Base-by-base conservation (phyloP, 1,140 invertebrate species). In the Cyclina sinensis region DNA sequence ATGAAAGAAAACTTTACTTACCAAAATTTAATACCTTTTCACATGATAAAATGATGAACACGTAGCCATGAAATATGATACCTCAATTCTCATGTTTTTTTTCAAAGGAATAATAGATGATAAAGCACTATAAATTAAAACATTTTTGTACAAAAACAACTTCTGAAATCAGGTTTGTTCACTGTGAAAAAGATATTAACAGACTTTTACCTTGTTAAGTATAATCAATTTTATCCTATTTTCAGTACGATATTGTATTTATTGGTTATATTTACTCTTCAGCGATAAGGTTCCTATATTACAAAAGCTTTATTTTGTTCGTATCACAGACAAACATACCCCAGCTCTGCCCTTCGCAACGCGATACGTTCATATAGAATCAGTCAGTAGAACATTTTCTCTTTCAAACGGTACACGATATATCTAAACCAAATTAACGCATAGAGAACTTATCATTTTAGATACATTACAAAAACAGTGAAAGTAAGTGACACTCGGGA, bases 311-410 rank as follows among this genome's bases (percentile, higher is more conserved):
- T 65, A 65, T 65, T 32, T 65, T 65, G 12, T 7, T 27, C 62
- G 62, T 65, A 65, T 65, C 62, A 65, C 62, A 30, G 62, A 18
- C 62, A 65, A 65, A 65, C 62, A 65, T 65, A 65, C 24, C 24
- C 3, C 30, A 65, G 30, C 62, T 65, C 30, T 65, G 12, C 62
- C 62, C 62, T 65, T 65, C 62, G 62, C 62, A 65, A 65, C 62
- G 62, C 62, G 18, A 35, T 65, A 65, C 62, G 30, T 27, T 32
- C 30, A 65, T 65, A 32, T 65, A 35, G 30, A 65, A 32, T 18
- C 62, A 65, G 27, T 32, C 62, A 65, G 30, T 27, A 65, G 62
- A 65, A 65, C 62, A 65, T 32, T 11, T 65, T 65, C 30, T 65
- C 62, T 65, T 65, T 30, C n/a, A 65, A 65, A 65, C 62, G 32